A percentile compares a stretch with the other conserved stretches of the same genome.
Conservation (phyloP, 2,797 vertebrate species). For the Prionace glauca region DNA sequence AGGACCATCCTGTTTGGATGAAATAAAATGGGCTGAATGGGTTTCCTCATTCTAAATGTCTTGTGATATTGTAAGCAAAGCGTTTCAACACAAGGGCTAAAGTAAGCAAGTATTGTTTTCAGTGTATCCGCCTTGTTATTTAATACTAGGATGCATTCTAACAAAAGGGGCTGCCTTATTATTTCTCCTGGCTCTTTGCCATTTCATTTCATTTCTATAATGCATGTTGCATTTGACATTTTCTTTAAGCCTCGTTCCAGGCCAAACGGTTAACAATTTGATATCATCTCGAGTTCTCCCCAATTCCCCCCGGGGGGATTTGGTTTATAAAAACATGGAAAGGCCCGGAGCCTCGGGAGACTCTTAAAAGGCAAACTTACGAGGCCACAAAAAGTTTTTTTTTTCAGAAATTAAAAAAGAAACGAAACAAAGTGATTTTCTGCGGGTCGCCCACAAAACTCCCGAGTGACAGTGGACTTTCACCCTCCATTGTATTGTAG, state of each 20-base stretch:
- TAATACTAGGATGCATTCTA: constrained; percentile 29
- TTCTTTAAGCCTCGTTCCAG: constrained; percentile 6
- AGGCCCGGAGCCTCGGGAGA: not conserved
- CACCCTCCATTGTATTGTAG: not conserved
- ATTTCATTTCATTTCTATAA: constrained; percentile 32
- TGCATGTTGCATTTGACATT: constrained; percentile 28
- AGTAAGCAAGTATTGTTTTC: not conserved
- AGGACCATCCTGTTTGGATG: not conserved
- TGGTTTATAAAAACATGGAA: not conserved
- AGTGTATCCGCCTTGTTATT: constrained; percentile 14
- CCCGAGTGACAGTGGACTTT: not conserved
- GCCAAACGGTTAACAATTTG: constrained; percentile 22
- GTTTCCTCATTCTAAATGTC: not conserved
- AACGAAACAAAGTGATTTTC: not conserved
- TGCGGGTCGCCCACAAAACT: not conserved
- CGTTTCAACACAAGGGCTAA: not conserved
- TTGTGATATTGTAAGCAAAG: not conserved
- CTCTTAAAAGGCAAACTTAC: not conserved
- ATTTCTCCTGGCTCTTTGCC: not conserved
- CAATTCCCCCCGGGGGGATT: not conserved
- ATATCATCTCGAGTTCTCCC: constrained; percentile 8
- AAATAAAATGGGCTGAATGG: too few species aligned
- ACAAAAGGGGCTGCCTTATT: constrained; percentile 22
- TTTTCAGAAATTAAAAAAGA: not conserved
- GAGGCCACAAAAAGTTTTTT: not conserved